Base-by-base conservation (phyloP, 2,113 vertebrate genomes). In the Callipepla squamata region DNA sequence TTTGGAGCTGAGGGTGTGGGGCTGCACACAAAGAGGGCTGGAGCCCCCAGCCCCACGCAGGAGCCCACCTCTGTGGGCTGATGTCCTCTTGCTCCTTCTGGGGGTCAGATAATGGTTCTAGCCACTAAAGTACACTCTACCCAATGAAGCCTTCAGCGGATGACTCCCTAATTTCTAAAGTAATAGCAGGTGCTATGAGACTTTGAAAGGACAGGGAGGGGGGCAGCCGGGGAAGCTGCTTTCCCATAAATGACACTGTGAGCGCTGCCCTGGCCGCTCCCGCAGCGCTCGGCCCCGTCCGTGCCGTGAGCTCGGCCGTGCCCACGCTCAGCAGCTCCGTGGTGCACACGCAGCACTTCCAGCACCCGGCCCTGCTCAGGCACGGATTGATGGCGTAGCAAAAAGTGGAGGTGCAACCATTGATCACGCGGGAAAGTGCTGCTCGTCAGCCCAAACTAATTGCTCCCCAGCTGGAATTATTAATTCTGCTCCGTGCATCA, bases 31-130 rank as follows among this genome's bases (percentile, higher is more conserved):
- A 14, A 21, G n/a, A 13, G 57, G 23, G 36, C 28, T 18, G 25
- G 28, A 14, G 23, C 48, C 34, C 38, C 12, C 5, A 1, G 0
- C 48, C 23, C 62, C 1, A 0, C 13, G 8, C 4, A 0, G 13
- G 26, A 5, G 7, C 8, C 8, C 40, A 18, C 7, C 11, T 77
- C 69, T 45, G 62, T 50, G 85, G 21, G 17, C 32, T 67, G 47
- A 26, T 47, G 73, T 19, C 13, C 16, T 38, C 69, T 55, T 85
- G 59, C 4, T 21, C 15, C 16, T 70, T 62, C 11, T 36, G 74
- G 61, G 26, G 63, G 9, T 36, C 21, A 51, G 45, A 86, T 57
- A 5, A 19, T 59, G 48, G 5, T 38, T 74, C 23, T 32, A 61
- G 50, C 32, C 12, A 4, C 45, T 55, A 12, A 87, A 69, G 26